Conservation (phyloP, 2,113 vertebrate species). For the Cercocebus atys region DNA sequence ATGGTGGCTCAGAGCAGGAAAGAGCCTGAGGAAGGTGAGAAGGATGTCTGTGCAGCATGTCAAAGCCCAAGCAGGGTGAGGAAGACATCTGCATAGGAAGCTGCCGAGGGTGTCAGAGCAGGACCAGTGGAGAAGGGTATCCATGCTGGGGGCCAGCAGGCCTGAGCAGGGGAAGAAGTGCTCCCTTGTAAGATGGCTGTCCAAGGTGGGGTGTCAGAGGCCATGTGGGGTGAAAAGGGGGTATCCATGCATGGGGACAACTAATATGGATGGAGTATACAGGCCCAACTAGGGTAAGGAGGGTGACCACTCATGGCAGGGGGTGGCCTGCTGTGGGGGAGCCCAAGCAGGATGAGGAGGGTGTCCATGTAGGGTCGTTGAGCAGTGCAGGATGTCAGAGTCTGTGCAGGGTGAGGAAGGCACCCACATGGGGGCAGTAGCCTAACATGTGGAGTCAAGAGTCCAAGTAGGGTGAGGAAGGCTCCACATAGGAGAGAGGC, state of each 20-base stretch:
- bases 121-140: neutral
- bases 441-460: neutral
- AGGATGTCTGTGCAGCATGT: neutral
- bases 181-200: neutral
- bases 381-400: neutral
- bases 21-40: neutral
- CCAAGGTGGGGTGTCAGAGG: neutral
- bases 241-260: neutral
- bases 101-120: neutral
- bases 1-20: neutral
- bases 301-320: neutral
- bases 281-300: too few relatives aligned
- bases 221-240: neutral
- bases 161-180: neutral
- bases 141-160: neutral
- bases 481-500: neutral
- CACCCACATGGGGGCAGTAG: neutral
- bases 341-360: neutral
- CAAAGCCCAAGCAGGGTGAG: neutral
- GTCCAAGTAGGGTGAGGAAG: neutral
- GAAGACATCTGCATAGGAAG: neutral
- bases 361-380: fast-evolving
- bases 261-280: neutral
- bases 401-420: neutral
- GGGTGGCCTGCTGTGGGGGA: neutral